Base-by-base conservation (phyloP, 2,888 invertebrate species). In the Drosophila nr. perissopoda region DNA sequence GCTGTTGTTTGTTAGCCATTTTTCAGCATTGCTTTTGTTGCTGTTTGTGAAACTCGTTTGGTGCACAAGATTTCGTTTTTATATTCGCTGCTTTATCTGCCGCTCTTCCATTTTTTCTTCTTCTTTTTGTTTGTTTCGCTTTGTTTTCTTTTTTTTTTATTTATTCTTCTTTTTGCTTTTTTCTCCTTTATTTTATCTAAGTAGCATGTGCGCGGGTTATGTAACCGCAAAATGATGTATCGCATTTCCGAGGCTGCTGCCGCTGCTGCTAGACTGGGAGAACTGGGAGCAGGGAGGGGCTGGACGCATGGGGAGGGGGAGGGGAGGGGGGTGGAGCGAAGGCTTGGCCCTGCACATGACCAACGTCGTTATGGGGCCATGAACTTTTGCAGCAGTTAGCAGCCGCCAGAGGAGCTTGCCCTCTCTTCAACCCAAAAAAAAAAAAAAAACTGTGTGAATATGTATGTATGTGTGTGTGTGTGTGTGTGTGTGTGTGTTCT, bases 211-310 rank as follows among this genome's bases (percentile, higher is more conserved):
- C 87, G 77, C 71, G 76, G 73, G 79, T 89, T 84, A 89, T 84
- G 87, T 81, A 84, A 84, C 84, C 84, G 76, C 84, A 89, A 76
- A 87, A 81, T 81, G 74, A 87, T 81, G 79, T 84, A 89, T 89
- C 87, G 74, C 71, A 87, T 81, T 89, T 67, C 84, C 78, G 67
- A 60, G 74, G 64, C 66, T 68, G 69, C 64, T 53, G 52, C 21
- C 8, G 52, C 21, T 11, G 69, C 64, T 57, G 52, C 21, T 11
- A 21, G 56, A 38, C 54, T 56, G 49, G 25, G n/a, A 25, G 27
- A 29, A 18, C 45, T 29, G 51, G 31, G 2, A 3, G 1, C 42
- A 7, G 33, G 5, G 4, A 16, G 7, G 45, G 16, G 21, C 45
- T 45, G 45, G 4, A 25, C 4, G 8, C 10, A 31, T 3, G 34